Base-by-base conservation (phyloP, 2,113 vertebrate genomes). In the Pelecanus crispus region DNA sequence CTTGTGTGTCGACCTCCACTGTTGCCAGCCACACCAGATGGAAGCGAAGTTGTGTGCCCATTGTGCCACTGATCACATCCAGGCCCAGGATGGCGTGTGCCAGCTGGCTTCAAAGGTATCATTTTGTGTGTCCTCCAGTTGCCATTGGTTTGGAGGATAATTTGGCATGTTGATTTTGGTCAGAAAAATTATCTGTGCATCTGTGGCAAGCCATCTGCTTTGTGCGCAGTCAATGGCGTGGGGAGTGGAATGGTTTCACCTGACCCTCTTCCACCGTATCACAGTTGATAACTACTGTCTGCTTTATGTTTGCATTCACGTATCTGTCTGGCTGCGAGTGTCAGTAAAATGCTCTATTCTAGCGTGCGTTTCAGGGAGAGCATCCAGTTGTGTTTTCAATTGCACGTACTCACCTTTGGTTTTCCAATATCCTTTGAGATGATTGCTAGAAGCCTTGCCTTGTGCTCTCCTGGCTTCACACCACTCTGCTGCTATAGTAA, bases 91-190 rank as follows among this genome's bases (percentile, higher is more conserved):
- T 1, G 7, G 36, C 0, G 0, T 0, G n/a, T 94, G 96, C 96
- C 97, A 97, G 94, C 95, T 97, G 97, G 94, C 97, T 93, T 68
- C 34, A 5, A 67, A 68, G 88, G 55, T 45, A 52, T 61, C 42
- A 20, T 88, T 97, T 91, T 0, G 1, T 13, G 59, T 68, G 93
- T 77, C 90, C 92, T 95, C 88, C 86, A 78, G 42, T 94, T 95
- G 94, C 94, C 86, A 53, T 95, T 94, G 92, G 67, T 66, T 94
- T 91, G 91, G 87, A 97, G 89, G 88, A 53, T 89, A 78, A 90
- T 81, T 92, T 96, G 95, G 71, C 74, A 2, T 11, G 67, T 84
- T 81, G 94, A 47, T 88, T 97, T 96, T 94, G 97, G 96, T 96
- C 77, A 77, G 94, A 49, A 58, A 47, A 88, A 86, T 50, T 66